Evolutionary conservation across 1,140 invertebrate species (phyloP), one percentile per base, ranked within the genome.

Genomic region (Bombus ignitus): DNA sequence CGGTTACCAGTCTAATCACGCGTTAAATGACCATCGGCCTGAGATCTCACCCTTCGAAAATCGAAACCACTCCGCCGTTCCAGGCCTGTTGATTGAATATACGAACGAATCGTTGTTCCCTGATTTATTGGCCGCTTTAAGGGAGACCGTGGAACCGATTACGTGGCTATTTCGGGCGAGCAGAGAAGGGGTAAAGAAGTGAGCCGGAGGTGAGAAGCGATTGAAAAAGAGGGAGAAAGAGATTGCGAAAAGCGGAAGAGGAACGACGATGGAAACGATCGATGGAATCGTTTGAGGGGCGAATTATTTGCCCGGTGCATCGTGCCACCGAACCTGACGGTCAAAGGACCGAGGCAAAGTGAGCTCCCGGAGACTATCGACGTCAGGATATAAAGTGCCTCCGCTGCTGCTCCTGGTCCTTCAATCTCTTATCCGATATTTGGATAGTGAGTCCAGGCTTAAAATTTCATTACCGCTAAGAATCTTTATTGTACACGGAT

Each of bases 41-140:
- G 35, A 37, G 37, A 42, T 47, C 18, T 18, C 2, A 9, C 10
- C 6, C 53, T 22, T 28, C 8, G 73, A 85, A 72, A 62, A 80
- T 72, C 68, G 68, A 85, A 72, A 62, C 76, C 72, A 53, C 62
- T 72, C 25, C 39, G 5, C 22, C 13, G 10, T 28, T 35, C 28
- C 37, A 2, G 53, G 53, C 62, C 68, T 84, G 76, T 72, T 80
- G 83, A 85, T 85, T 72, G 83, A 85, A 80, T 78, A 59, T 42
- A 80, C 76, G 53, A 47, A 72, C 44, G 83, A 57, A 73, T 80
- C 83, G 83, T 85, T 85, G 83, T 65, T 85, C 39, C 57, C 66
- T 85, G 76, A 85, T 85, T 85, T 85, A 85, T 85, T 47, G 83
- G 83, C 68, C 83, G 83, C 68, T 85, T 85, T 85, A 71, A 71